Percentiles rank a stretch among this genome's conserved stretches.
Conservation (phyloP, 2,113 vertebrate species). For the Mustela nigripes region DNA sequence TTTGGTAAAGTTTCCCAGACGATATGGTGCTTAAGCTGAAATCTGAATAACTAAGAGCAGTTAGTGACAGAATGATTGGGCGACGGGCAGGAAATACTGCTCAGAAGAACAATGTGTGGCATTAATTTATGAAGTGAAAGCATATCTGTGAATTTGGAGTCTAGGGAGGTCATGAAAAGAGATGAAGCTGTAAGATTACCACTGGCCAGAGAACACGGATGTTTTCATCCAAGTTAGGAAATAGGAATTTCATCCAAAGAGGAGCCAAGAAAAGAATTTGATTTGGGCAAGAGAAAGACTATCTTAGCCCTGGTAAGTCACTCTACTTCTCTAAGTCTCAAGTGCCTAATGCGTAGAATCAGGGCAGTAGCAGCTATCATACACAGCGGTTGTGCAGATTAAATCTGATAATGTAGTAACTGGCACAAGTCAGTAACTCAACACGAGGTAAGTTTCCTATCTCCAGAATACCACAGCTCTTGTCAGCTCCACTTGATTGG, state of each 20-base stretch:
- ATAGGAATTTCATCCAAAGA: not conserved
- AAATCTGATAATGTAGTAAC: not conserved
- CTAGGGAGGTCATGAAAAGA: not conserved
- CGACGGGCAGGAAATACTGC: not conserved
- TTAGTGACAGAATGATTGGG: not conserved
- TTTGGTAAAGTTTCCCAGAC: not conserved
- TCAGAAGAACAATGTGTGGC: not conserved
- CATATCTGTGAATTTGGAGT: not conserved
- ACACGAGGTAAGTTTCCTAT: not conserved
- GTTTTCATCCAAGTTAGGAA: not conserved
- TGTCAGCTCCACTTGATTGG: not conserved
- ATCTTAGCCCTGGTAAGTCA: not conserved
- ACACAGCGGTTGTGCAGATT: not conserved
- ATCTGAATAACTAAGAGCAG: not conserved
- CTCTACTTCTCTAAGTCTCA: not conserved
- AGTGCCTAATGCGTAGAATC: not conserved
- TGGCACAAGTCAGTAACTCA: not conserved
- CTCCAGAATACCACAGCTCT: not conserved
- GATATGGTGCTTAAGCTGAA: not conserved
- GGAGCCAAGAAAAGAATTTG: not conserved
- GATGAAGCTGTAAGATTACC: not conserved
- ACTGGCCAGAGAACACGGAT: not conserved
- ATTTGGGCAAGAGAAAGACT: not conserved
- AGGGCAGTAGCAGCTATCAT: not conserved
- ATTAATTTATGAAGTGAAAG: not conserved